Percentiles rank a stretch among this genome's conserved stretches.
Evolutionary conservation across 1,140 invertebrate genomes (phyloP).

Genomic region (Lamellibrachia luymesi): DNA sequence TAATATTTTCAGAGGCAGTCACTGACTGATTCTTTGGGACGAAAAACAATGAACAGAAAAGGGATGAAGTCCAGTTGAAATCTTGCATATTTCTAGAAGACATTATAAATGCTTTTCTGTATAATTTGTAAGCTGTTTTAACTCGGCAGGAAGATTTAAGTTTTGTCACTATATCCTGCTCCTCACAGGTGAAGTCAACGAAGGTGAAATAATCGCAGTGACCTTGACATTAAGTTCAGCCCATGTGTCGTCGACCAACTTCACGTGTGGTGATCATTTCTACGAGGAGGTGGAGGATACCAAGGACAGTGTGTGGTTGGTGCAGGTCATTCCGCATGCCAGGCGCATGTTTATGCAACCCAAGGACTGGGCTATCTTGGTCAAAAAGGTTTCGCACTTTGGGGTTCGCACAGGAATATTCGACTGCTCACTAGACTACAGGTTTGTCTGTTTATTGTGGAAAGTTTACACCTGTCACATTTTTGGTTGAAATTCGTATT

Average conservation of each 20-base stretch:
- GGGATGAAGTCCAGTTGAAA: no score
- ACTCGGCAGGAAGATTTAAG: neutral
- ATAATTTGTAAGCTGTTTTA: neutral
- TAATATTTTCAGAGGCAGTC: no score
- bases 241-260: conserved; percentile 48
- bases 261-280: conserved; percentile 59
- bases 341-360: conserved; percentile 31
- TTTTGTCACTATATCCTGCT: neutral
- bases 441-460: conserved; percentile 37
- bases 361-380: conserved; percentile 53
- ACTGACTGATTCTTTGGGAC: no score
- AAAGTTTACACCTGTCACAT: neutral
- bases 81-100: no score
- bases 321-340: conserved; percentile 51
- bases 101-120: no score
- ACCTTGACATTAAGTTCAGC: conserved; percentile 33
- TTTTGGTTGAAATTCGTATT: no score
- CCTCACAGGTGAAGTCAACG: conserved; percentile 46
- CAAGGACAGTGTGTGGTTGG: conserved; percentile 63
- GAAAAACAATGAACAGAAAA: no score
- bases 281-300: conserved; percentile 63
- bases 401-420: conserved; percentile 60
- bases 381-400: conserved; percentile 56
- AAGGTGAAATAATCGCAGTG: conserved; percentile 43
- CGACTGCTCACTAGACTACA: conserved; percentile 57